Base-by-base conservation (phyloP, 2,113 vertebrate genomes). In the Myiopsitta monachus region DNA sequence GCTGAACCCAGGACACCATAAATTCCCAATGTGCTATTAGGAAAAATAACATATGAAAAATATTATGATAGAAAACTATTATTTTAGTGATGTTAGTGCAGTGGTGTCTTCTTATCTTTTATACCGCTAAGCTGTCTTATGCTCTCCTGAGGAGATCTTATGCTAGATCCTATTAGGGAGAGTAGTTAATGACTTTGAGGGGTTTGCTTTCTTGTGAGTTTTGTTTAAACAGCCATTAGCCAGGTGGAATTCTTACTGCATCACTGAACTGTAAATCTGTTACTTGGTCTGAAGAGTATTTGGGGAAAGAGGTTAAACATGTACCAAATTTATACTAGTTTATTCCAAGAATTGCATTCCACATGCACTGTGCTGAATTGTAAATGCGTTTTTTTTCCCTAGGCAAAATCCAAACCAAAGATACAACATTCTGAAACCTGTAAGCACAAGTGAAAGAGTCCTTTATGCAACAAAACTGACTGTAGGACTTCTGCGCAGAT, bases 291-390 rank as follows among this genome's bases (percentile, higher is more conserved):
- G n/a, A 90, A 52, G 80, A 87, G 39, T 88, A 93, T 94, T 95
- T 95, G n/a, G 33, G 70, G 68, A 44, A 90, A 94, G 95, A 94
- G 79, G 70, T 94, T 96, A 96, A 96, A 93, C 5, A 46, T 88
- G 1, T 54, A 83, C 88, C 63, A 75, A 83, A 88, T 90, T 88
- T 92, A 76, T 73, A 74, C 75, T 59, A 43, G 64, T 93, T 93
- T 94, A 92, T 95, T 95, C 92, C 85, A 88, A 78, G 95, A 95
- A 31, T n/a, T 93, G 51, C 92, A 81, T 96, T 94, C 95, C 90
- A 87, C 72, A 24, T 90, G 73, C 64, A 28, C 72, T 79, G 47
- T 75, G 52, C 47, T 84, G 92, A 86, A 90, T 83, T 92, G 30
- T 63, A 74, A 92, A 86, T 67, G 82, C 55, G 21, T 24, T 76